phyloP scores from a whole-genome alignment of 1,140 invertebrate species.

The Limonius californicus region DNA sequence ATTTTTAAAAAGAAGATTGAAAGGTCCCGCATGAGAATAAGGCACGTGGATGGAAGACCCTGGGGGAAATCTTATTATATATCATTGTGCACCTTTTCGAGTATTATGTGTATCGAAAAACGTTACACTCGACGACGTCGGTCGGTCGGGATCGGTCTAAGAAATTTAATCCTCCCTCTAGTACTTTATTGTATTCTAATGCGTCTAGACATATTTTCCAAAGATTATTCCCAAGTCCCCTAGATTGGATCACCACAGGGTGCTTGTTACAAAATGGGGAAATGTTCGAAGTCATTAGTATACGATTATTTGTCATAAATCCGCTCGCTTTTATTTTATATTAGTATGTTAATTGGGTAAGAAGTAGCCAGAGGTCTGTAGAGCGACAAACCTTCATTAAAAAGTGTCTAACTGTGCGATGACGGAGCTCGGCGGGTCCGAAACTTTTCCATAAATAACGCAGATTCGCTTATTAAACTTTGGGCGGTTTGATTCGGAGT shows the following conservation, averaged over 20 bases:
- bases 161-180: conserved; percentile 2
- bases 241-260: not conserved
- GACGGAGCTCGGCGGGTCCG: no score
- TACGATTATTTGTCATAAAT: not conserved
- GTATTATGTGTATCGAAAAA: conserved; percentile 12
- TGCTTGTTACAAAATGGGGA: not conserved
- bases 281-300: not conserved
- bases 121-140: conserved; percentile 27
- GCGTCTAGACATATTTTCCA: not conserved
- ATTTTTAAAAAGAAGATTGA: conserved; percentile 30
- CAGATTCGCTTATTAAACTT: no score
- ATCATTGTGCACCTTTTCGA: conserved; percentile 31
- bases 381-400: no score
- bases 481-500: no score
- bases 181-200: not conserved
- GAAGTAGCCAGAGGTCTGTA: no score
- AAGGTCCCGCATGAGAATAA: conserved; percentile 37
- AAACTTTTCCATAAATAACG: no score
- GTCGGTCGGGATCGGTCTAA: not conserved
- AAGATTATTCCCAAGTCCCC: not conserved
- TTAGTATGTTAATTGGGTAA: conserved; percentile 5
- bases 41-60: conserved; percentile 34
- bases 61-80: conserved; percentile 33
- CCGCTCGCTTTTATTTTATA: not conserved
- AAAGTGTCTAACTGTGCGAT: no score